Base-by-base conservation (phyloP, 2,797 vertebrate genomes). In the Cygnus olor region DNA sequence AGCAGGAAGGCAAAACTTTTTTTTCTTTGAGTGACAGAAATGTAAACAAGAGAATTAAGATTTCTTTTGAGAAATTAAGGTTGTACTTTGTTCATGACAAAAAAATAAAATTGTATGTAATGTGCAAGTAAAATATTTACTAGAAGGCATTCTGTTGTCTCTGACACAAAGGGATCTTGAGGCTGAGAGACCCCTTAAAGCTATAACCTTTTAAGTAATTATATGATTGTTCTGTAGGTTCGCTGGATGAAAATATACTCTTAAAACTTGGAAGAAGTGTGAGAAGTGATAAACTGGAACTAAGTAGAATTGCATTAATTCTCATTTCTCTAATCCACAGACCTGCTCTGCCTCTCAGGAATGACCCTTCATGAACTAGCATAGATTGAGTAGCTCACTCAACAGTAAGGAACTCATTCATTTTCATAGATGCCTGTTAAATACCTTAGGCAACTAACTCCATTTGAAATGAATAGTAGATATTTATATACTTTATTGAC, bases 11-110 rank as follows among this genome's bases (percentile, higher is more conserved):
- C 38, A 80, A 82, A 88, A 93, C 88, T 88, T 85, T 73, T 28
- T 88, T 90, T 94, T 84, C 42, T 65, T 91, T 91, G 65, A 94
- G 77, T 74, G 93, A 91, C 89, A 95, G 85, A 96, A 95, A 93
- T 32, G 63, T 96, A 97, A 97, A 96, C 88, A 96, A 89, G 96
- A 97, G 91, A 93, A 68, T 96, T 97, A 84, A 73, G 71, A 95
- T 95, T 93, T 63, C 92, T 72, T 96, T 88, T 85, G 83, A 97
- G 89, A 95, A 95, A 86, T 93, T 95, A 73, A 85, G 17, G 8
- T 36, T 95, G 68, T 82, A 47, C 78, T 93, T 93, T 97, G 79
- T 94, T 96, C 85, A 20, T 79, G 53, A 76, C 57, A 93, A 95
- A 97, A 86, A 88, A 77, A 65, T 8, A 72, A 79, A 81, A 86